Base-by-base conservation (phyloP, 30 jellyfish, hydroid and myxozoan genomes). In the Cassiopea andromeda region DNA sequence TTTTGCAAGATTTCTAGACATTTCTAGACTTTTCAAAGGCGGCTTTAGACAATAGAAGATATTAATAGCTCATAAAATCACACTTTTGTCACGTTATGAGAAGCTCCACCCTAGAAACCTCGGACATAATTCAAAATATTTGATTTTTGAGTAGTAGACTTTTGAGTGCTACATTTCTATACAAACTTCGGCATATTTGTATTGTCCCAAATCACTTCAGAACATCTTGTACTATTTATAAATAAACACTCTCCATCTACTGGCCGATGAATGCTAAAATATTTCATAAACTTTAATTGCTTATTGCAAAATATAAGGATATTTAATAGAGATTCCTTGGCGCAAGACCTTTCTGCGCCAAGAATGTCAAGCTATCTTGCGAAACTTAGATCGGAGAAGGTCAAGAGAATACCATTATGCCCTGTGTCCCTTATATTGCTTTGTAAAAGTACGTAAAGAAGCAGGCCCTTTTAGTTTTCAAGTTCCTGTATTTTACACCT, bases 101-200 rank as follows among this genome's bases (percentile, higher is more conserved):
- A 70, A 19, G 79, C 15, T 2, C 79, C 79, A 54, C 79, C 50
- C 38, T 3, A 70, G 8, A 70, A 19, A 19, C 38, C 79, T 16
- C n/a, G 57, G 54, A n/a, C 54, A 70, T 4, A 70, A 14, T 70
- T 27, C 79, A 70, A 70, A 70, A 70, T 70, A 70, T 70, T 70
- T n/a, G 50, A 70, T 19, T n/a, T n/a, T n/a, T 43, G 79, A 54
- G 79, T 16, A 16, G 49, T 4, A 43, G 5, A 43, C 79, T 18
- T 70, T 1, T 14, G 79, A n/a, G 79, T 9, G 49, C 50, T 43
- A 2, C 27, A 6, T 70, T 27, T 6, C 79, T 16, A 70, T 70
- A 16, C 15, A 70, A 70, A 2, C 79, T 16, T 64, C 43, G 73
- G 73, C 15, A 64, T 64, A 64, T 64, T 4, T 64, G 73, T 64